Conservation (phyloP, 1,140 invertebrate species). For the Antheraea mylitta region DNA sequence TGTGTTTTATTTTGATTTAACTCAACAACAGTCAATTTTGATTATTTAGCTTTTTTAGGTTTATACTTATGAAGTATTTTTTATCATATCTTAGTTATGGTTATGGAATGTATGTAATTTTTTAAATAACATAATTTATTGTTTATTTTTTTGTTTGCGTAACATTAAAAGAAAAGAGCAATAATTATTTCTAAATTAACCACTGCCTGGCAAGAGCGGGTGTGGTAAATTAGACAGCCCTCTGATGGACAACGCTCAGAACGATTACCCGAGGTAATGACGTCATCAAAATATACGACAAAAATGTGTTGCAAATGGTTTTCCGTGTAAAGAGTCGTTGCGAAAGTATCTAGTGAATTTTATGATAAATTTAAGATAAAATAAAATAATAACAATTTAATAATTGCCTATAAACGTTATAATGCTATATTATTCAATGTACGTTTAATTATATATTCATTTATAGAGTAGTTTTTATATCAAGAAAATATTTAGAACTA, state of each 20-base stretch:
- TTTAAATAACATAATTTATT: neutral
- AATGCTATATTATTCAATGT: too few species aligned
- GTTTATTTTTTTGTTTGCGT: neutral
- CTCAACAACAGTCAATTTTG: too few species aligned
- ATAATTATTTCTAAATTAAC: constrained; percentile 75
- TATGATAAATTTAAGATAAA: neutral
- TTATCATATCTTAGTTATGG: too few species aligned
- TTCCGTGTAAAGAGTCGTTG: constrained; percentile 28
- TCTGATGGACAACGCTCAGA: constrained; percentile 56
- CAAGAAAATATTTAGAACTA: too few species aligned
- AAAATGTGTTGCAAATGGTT: constrained; percentile 67
- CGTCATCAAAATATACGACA: constrained; percentile 61
- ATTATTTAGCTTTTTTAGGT: too few species aligned
- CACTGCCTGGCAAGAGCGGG: constrained; percentile 44
- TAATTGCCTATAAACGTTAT: too few species aligned
- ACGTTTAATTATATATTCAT: too few species aligned
- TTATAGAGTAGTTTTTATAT: too few species aligned
- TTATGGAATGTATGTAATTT: too few species aligned
- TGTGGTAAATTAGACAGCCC: constrained; percentile 67
- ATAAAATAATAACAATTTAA: neutral
- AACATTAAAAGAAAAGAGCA: constrained; percentile 29
- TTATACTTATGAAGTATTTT: too few species aligned
- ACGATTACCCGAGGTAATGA: constrained; percentile 62
- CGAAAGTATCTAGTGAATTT: neutral
- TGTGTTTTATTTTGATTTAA: too few species aligned